phyloP scores from a whole-genome alignment of 2,797 vertebrate species.

The Falco novaeseelandiae region DNA sequence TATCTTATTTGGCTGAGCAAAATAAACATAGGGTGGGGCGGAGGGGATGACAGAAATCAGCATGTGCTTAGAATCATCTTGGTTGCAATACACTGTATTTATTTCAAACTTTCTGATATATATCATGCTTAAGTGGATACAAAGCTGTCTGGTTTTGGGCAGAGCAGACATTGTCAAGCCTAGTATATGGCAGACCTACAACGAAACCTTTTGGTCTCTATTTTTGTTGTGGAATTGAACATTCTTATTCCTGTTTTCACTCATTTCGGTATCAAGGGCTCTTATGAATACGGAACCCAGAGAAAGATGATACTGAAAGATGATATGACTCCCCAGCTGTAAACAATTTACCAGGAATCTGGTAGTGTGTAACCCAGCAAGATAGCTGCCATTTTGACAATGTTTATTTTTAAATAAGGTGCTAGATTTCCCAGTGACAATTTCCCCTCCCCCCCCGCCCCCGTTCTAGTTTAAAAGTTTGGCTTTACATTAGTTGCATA shows the following conservation, averaged over 20 bases:
- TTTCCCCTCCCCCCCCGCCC: too few relatives aligned
- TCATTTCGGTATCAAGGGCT: background rate
- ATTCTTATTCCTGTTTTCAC: background rate
- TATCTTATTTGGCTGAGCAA: background rate
- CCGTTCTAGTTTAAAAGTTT: background rate
- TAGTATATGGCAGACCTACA: background rate
- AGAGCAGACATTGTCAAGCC: background rate
- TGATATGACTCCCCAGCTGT: background rate
- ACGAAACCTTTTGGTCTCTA: background rate
- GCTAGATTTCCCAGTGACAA: background rate
- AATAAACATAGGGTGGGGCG: background rate
- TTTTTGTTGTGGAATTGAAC: background rate
- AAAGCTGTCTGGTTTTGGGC: background rate
- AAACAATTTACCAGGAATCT: background rate
- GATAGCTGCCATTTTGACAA: background rate
- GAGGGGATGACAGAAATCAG: background rate
- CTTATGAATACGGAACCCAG: background rate
- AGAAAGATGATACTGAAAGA: background rate
- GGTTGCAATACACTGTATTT: slow-evolving; percentile 49
- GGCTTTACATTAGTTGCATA: background rate
- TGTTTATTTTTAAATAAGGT: background rate
- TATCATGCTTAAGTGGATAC: slow-evolving; percentile 8
- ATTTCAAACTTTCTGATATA: slow-evolving; percentile 54
- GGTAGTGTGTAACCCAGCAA: background rate
- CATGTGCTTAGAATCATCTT: slow-evolving; percentile 32